Evolutionary conservation across 1,140 invertebrate species (phyloP), one percentile per base, ranked within the genome.

Genomic region (Drosophila jambulina): DNA sequence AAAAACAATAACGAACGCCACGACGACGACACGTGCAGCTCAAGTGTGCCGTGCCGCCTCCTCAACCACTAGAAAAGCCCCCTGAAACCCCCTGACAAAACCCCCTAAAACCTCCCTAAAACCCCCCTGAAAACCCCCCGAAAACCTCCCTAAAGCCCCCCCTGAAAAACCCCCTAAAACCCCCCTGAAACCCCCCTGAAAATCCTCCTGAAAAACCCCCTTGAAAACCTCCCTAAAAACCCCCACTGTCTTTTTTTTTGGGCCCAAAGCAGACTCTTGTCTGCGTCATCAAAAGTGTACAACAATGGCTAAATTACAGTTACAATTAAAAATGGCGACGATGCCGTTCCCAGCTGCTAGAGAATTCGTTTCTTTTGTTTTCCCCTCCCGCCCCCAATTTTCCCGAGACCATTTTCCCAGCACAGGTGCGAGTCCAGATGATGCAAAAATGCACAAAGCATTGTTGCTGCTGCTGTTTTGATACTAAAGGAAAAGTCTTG

Each of bases 291-390:
- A 85, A 90, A 85, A 85, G 85, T 85, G 85, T 74, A 64, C 78
- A 86, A 83, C 75, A 90, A 90, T 90, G 82, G 86, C 78, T 90
- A 90, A 90, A 90, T 90, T 90, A 90, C 85, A 90, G 86, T 90
- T 90, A 90, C 85, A 90, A 90, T 90, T 90, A 90, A 90, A 90
- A 90, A 90, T 90, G 85, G 85, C 85, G 85, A 75, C 78, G 77
- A 56, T 51, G 54, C 67, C 65, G 21, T 82, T 78, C 59, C 23
- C 54, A 64, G 60, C 60, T 70, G 71, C 45, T 69, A 59, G 59
- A 65, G 61, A 63, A 59, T 67, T 58, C 15, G 34, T 64, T 25
- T 51, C 79, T 77, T 87, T 79, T 86, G 82, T 86, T 78, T 62
- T 65, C 6, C 25, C 21, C 8, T 6, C n/a, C 2, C 6, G 5